Percentiles rank a stretch among this genome's conserved stretches.
phyloP scores from a whole-genome alignment of 2,113 vertebrate species.

The Pluvialis apricaria region DNA sequence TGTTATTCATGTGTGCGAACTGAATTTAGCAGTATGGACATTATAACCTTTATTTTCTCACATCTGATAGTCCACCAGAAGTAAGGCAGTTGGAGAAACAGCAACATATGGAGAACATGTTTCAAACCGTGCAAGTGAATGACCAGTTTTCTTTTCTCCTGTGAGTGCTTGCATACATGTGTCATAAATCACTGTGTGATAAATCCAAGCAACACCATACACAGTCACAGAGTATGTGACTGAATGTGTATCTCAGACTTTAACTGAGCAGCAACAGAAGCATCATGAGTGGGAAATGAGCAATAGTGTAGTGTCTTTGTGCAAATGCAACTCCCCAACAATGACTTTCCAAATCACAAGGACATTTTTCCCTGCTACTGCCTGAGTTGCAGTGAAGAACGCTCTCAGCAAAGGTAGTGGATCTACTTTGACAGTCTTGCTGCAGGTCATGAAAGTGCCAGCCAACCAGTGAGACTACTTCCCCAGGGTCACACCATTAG shows the following conservation, averaged over 20 bases:
- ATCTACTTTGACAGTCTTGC: neutral
- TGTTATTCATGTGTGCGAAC: accelerated
- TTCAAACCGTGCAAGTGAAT: neutral
- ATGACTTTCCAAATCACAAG: neutral
- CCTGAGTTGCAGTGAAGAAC: neutral
- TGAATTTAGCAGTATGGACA: neutral
- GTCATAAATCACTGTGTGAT: too few relatives aligned
- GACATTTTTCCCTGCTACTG: neutral
- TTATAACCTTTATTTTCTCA: neutral
- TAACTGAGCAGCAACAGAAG: neutral
- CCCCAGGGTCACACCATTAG: neutral
- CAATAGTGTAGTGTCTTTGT: neutral
- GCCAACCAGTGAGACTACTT: neutral
- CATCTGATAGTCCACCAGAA: neutral
- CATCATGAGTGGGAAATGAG: neutral
- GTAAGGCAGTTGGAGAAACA: neutral
- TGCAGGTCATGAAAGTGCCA: neutral
- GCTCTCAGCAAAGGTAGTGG: neutral
- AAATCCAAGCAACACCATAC: neutral
- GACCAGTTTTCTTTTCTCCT: neutral
- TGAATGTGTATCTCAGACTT: neutral
- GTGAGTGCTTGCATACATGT: neutral
- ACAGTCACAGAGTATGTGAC: neutral
- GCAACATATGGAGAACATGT: neutral
- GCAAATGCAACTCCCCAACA: neutral